phyloP scores from a whole-genome alignment of 1,140 invertebrate genomes.

The Drosophila repletoides region DNA sequence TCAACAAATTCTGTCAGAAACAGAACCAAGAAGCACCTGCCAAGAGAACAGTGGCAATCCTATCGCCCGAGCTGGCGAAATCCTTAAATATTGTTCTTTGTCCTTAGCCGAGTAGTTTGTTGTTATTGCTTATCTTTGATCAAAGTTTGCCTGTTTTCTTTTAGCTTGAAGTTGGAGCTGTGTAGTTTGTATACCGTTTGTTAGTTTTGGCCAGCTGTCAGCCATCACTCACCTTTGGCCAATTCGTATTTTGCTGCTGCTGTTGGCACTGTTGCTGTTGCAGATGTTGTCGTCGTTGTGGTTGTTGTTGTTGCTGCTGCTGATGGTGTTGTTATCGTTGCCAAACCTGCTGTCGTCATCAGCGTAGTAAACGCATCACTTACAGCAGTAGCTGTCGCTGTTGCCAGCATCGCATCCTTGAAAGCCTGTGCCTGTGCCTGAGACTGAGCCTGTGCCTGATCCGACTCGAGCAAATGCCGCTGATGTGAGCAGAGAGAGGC shows the following conservation, averaged over 20 bases:
- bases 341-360: conserved; percentile 50
- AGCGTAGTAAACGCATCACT: conserved; percentile 51
- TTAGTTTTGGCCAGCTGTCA: not conserved
- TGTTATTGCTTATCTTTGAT: conserved; percentile 1
- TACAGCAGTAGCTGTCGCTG: conserved; percentile 20
- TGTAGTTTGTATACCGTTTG: too few relatives aligned
- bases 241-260: conserved; percentile 44
- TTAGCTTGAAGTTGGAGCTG: not conserved
- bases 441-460: conserved; percentile 59
- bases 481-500: conserved; percentile 65
- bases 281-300: conserved; percentile 20
- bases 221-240: conserved; percentile 56
- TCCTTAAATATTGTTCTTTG: not conserved
- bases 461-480: conserved; percentile 66
- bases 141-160: not conserved
- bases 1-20: too few relatives aligned
- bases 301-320: conserved; percentile 17
- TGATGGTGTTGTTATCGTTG: conserved; percentile 47
- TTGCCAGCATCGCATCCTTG: conserved; percentile 29
- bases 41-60: not conserved
- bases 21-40: too few relatives aligned
- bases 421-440: conserved; percentile 42
- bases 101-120: not conserved
- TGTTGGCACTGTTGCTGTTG: conserved; percentile 16
- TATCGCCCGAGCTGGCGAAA: not conserved